A percentile compares a stretch with the other conserved stretches of the same genome.
These are phyloP conservation scores for Cantharis lateralis DNA, from an alignment of 2,888 invertebrate species.

Conservation along the genomic window DNA sequence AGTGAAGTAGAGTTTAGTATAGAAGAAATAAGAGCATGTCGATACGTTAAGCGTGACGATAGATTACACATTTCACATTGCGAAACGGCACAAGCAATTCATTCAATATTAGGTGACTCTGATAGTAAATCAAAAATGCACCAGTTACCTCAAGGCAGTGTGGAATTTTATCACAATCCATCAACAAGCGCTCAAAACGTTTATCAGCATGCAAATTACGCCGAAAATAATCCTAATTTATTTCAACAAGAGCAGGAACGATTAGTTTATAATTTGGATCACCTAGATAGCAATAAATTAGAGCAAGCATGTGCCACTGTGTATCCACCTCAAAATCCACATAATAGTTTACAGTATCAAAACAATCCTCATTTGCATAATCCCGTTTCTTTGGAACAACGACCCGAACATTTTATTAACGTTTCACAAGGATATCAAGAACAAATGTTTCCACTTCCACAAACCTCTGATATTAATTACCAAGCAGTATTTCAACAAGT, in stretches of 20 bases:
- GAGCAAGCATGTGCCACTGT: background rate
- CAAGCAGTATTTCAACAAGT: slow-evolving; percentile 1
- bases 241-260: slow-evolving; percentile 13
- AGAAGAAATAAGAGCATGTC: slow-evolving; percentile 74
- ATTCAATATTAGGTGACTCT: slow-evolving; percentile 33
- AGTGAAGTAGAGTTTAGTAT: slow-evolving; percentile 71
- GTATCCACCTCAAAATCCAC: background rate
- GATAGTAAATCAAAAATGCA: slow-evolving; percentile 8
- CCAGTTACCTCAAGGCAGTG: slow-evolving; percentile 1
- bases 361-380: background rate
- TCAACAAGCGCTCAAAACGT: slow-evolving; percentile 2
- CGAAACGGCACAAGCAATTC: slow-evolving; percentile 39
- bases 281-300: background rate
- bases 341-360: background rate
- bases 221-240: background rate
- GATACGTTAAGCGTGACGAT: slow-evolving; percentile 53
- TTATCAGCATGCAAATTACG: background rate
- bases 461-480: background rate
- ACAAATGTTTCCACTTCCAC: background rate
- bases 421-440: slow-evolving; percentile 5
- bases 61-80: slow-evolving; percentile 28
- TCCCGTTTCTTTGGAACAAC: background rate
- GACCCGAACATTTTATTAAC: slow-evolving; percentile 2
- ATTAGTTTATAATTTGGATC: background rate
- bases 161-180: slow-evolving; percentile 6